These are phyloP conservation scores for Etheostoma nigrum DNA, from an alignment of 2,797 vertebrate species.

Conservation along the genomic window DNA sequence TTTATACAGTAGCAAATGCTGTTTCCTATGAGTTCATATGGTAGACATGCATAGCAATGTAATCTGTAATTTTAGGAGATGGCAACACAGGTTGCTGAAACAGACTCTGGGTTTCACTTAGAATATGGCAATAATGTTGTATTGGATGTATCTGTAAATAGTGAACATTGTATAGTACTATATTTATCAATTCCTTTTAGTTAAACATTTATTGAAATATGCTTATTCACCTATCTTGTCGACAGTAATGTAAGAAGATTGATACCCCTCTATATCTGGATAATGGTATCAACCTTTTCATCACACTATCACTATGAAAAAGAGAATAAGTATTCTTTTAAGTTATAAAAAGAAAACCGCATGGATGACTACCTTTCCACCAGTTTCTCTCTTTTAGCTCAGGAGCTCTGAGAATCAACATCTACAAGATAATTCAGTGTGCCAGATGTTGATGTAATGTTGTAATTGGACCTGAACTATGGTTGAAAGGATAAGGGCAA, in stretches of 20 bases:
- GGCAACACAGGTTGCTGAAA: conserved; percentile 26
- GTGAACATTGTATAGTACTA: background rate
- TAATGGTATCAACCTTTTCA: background rate
- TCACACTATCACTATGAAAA: background rate
- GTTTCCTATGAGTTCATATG: conserved; percentile 51
- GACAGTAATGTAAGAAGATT: background rate
- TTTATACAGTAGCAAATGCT: conserved; percentile 51
- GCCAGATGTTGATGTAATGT: conserved; percentile 64
- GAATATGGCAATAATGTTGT: background rate
- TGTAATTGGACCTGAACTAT: conserved; percentile 41
- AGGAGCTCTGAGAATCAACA: conserved; percentile 23
- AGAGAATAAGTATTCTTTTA: background rate
- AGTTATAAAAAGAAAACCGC: background rate
- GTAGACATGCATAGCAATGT: conserved; percentile 35
- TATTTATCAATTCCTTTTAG: background rate
- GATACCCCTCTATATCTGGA: background rate
- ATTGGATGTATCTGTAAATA: conserved; percentile 1
- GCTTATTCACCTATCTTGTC: background rate
- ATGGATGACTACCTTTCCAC: background rate
- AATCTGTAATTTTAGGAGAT: conserved; percentile 50
- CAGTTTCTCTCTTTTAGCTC: background rate
- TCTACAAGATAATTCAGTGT: conserved; percentile 24
- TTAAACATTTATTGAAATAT: conserved; percentile 2
- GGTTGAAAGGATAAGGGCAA: conserved; percentile 54
- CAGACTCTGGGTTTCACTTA: conserved; percentile 16